Conservation (phyloP, 2,888 invertebrate genomes). For the Anthrax anthrax region DNA sequence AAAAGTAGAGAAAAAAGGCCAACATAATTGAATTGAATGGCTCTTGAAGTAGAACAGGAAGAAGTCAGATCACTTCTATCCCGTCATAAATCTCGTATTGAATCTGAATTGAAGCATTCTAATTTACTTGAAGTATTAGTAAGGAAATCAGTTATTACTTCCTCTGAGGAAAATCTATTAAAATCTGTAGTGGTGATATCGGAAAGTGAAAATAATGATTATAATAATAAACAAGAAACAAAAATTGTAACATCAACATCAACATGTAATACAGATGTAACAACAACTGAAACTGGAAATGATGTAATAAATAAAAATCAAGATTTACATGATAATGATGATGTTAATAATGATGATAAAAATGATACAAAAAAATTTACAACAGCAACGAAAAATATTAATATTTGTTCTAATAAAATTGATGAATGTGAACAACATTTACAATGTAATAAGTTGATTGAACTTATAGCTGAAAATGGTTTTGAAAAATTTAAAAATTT, state of each 20-base stretch:
- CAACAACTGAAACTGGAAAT: not conserved
- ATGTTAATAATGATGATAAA: not conserved
- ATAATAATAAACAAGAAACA: no score
- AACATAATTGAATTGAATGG: slow-evolving; percentile 18
- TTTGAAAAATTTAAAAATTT: slow-evolving; percentile 45
- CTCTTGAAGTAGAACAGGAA: slow-evolving; percentile 32
- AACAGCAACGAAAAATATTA: not conserved
- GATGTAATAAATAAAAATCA: no score
- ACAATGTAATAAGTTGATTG: slow-evolving; percentile 45
- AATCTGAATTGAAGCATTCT: slow-evolving; percentile 46
- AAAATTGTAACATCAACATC: no score
- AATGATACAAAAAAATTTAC: not conserved
- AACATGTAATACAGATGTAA: no score
- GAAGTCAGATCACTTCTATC: slow-evolving; percentile 45
- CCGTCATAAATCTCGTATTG: slow-evolving; percentile 46
- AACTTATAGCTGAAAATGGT: slow-evolving; percentile 47
- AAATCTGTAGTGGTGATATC: not conserved
- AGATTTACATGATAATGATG: no score
- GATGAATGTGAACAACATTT: no score
- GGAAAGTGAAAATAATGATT: not conserved
- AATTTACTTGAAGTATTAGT: slow-evolving; percentile 47
- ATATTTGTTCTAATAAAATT: slow-evolving; percentile 14
- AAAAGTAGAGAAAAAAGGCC: no score
- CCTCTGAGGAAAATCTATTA: slow-evolving; percentile 44
- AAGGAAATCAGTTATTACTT: slow-evolving; percentile 47